Conservation (phyloP, 1,140 invertebrate species). For the Uloborus diversus region DNA sequence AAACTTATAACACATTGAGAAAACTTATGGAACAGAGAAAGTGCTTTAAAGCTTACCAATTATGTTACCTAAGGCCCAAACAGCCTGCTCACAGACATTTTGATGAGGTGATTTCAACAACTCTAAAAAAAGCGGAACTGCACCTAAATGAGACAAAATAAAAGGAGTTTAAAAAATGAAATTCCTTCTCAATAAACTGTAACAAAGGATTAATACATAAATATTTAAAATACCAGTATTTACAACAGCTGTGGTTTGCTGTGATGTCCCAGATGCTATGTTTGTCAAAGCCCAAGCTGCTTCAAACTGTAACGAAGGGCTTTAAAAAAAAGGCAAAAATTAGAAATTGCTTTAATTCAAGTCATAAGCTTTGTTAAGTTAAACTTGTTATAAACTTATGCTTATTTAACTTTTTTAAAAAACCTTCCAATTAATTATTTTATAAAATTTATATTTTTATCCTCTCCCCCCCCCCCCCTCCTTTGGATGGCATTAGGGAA, state of each 20-base stretch:
- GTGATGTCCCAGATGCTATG: slow-evolving; percentile 93
- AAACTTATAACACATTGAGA: too few relatives aligned
- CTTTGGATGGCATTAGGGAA: too few relatives aligned
- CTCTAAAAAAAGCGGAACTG: slow-evolving; percentile 83
- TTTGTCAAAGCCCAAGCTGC: slow-evolving; percentile 98
- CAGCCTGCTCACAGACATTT: slow-evolving; percentile 93
- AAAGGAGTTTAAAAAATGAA: neutral
- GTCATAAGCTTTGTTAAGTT: too few relatives aligned
- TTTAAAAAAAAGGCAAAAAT: slow-evolving; percentile 62
- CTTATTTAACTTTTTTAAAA: too few relatives aligned
- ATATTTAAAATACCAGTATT: slow-evolving; percentile 65
- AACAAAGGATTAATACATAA: slow-evolving; percentile 13
- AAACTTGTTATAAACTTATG: too few relatives aligned
- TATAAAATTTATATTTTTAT: too few relatives aligned
- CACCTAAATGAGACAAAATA: slow-evolving; percentile 68
- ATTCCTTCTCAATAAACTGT: too few relatives aligned
- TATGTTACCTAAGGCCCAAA: slow-evolving; percentile 98
- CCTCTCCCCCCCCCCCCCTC: too few relatives aligned
- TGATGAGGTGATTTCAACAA: slow-evolving; percentile 78
- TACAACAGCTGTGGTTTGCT: slow-evolving; percentile 88
- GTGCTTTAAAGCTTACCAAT: slow-evolving; percentile 73
- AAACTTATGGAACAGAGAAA: neutral
- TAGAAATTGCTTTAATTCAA: neutral
- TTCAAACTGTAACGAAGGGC: slow-evolving; percentile 93
- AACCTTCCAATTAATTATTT: too few relatives aligned